Evolutionary conservation across 2,113 vertebrate genomes (phyloP).

Genomic region (Haplochromis vanheusdeni): DNA sequence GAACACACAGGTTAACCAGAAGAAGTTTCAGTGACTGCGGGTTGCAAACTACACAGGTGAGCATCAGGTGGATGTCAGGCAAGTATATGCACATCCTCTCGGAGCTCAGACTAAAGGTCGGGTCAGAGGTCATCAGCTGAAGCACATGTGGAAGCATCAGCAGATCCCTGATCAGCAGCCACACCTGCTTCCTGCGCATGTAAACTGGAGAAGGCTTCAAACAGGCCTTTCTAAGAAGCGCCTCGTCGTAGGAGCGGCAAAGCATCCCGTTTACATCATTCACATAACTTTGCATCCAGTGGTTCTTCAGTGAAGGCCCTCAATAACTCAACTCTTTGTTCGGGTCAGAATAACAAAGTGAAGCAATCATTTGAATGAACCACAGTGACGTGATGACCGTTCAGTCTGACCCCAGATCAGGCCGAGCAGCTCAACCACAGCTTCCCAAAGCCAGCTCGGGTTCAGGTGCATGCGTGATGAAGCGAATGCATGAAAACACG

Average conservation of each 20-base stretch:
- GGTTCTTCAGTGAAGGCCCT: not conserved
- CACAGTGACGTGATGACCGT: not conserved
- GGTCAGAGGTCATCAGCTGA: not conserved
- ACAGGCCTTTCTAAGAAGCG: not conserved
- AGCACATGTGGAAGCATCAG: not conserved
- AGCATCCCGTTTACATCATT: not conserved
- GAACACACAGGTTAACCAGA: no score
- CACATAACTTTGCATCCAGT: not conserved
- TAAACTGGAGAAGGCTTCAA: not conserved
- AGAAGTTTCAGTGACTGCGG: not conserved
- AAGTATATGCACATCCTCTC: rapidly evolving
- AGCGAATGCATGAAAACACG: no score
- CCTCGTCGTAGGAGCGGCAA: not conserved
- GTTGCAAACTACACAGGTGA: not conserved
- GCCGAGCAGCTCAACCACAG: not conserved
- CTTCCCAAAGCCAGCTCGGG: not conserved
- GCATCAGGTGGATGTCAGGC: not conserved
- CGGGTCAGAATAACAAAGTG: not conserved
- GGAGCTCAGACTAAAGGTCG: not conserved
- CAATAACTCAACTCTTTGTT: not conserved
- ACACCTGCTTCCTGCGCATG: rapidly evolving
- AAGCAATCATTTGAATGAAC: not conserved
- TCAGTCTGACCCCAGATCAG: not conserved
- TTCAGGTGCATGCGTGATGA: rapidly evolving
- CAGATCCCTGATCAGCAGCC: not conserved